phyloP scores from a whole-genome alignment of 1,140 invertebrate species.

The Drosophila rhopaloa region DNA sequence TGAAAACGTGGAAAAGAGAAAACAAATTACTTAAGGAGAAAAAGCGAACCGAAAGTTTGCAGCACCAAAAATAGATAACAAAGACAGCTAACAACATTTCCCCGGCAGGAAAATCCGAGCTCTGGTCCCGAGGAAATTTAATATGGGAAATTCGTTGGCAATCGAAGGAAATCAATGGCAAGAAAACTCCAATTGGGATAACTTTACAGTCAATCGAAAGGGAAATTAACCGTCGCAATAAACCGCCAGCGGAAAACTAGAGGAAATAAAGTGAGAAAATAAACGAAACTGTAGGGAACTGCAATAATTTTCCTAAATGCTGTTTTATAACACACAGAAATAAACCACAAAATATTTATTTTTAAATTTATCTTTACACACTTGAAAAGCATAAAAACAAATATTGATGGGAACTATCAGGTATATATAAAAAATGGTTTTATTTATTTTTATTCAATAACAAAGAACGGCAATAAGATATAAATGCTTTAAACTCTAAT shows the following conservation, averaged over 20 bases:
- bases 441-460: no score
- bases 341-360: no score
- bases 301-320: background rate
- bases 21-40: conserved; percentile 31
- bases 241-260: conserved; percentile 17
- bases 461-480: no score
- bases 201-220: conserved; percentile 21
- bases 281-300: conserved; percentile 12
- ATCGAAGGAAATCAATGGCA: conserved; percentile 20
- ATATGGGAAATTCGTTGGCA: conserved; percentile 21
- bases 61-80: conserved; percentile 19
- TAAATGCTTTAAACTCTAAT: no score
- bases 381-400: no score
- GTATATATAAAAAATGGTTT: no score
- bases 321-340: no score
- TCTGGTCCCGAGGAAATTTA: conserved; percentile 8
- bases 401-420: no score
- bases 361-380: no score
- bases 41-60: conserved; percentile 3
- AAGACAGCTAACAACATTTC: conserved; percentile 7
- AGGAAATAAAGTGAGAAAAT: conserved; percentile 26
- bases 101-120: background rate
- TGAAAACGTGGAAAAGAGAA: conserved; percentile 6
- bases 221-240: conserved; percentile 17
- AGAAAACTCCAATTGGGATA: conserved; percentile 22